phyloP scores from a whole-genome alignment of 2,888 invertebrate species.

The Limulus polyphemus region DNA sequence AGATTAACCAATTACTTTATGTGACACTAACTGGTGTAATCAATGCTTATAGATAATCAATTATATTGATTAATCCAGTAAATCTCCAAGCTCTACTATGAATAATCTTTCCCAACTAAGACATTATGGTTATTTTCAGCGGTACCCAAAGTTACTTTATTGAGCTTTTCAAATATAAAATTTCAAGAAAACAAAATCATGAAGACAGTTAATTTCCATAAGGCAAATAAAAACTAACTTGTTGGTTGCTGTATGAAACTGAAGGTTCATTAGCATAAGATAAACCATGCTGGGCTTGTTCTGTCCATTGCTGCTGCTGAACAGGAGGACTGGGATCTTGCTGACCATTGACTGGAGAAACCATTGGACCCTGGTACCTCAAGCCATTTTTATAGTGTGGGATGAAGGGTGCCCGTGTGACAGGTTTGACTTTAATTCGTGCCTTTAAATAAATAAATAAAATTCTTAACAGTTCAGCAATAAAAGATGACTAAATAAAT shows the following conservation, averaged over 20 bases:
- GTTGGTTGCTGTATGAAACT: slow-evolving; percentile 20
- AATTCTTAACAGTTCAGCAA: background rate
- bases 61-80: background rate
- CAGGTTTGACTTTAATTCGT: slow-evolving; percentile 70
- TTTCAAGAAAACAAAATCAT: background rate
- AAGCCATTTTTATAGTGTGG: slow-evolving; percentile 49
- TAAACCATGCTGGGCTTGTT: slow-evolving; percentile 17
- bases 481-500: too few relatives aligned
- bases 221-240: slow-evolving; percentile 8
- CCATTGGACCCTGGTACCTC: slow-evolving; percentile 44
- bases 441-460: slow-evolving; percentile 36
- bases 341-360: slow-evolving; percentile 21
- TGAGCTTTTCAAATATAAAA: background rate
- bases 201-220: background rate
- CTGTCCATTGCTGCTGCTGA: slow-evolving; percentile 35
- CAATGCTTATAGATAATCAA: too few relatives aligned
- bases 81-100: background rate
- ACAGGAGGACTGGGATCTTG: slow-evolving; percentile 27
- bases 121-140: too few relatives aligned
- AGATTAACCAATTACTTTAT: too few relatives aligned
- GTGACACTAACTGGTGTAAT: too few relatives aligned
- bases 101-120: background rate
- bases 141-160: too few relatives aligned
- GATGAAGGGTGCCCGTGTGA: slow-evolving; percentile 48
- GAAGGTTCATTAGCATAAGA: slow-evolving; percentile 23